Base-by-base conservation (phyloP, 1,140 invertebrate species). In the Parasteatoda tepidariorum region DNA sequence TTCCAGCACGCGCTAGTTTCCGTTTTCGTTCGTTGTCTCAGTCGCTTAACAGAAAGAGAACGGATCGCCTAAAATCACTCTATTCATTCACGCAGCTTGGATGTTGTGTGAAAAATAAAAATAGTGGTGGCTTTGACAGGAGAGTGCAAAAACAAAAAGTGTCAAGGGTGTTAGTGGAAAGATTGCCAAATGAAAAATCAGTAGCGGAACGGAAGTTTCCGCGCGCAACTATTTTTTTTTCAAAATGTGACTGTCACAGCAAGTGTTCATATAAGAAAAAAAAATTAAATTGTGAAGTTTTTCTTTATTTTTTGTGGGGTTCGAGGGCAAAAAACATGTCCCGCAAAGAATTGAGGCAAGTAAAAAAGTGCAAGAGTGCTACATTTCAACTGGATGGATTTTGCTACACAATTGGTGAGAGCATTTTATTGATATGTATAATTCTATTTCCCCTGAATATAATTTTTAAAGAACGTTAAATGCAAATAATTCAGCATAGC, bases 381-480 rank as follows among this genome's bases (percentile, higher is more conserved):
- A 94, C 93, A 61, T 94, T 94, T 86, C 93, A 94, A 83, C 91
- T 94, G 87, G 93, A 94, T 89, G 93, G 93, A 86, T 93, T 92
- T 84, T 93, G 92, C 81, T 94, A 94, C 84, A 94, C 93, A 76
- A 94, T 94, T 88, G 93, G 93, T 94, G 90, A 92, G 92, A 3
- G n/a, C 15, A 3, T 34, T 33, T 68, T 55, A n/a, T n/a, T n/a
- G n/a, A n/a, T n/a, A n/a, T n/a, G n/a, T n/a, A n/a, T n/a, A n/a
- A n/a, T n/a, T n/a, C n/a, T n/a, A n/a, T n/a, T n/a, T n/a, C n/a
- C n/a, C n/a, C n/a, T n/a, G n/a, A n/a, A n/a, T n/a, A n/a, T n/a
- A n/a, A n/a, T n/a, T n/a, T n/a, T n/a, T n/a, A n/a, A n/a, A n/a
- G n/a, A n/a, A n/a, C n/a, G n/a, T n/a, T n/a, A n/a, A n/a, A n/a